Conservation (phyloP, 2,888 invertebrate genomes). For the Metellina segmentata region DNA sequence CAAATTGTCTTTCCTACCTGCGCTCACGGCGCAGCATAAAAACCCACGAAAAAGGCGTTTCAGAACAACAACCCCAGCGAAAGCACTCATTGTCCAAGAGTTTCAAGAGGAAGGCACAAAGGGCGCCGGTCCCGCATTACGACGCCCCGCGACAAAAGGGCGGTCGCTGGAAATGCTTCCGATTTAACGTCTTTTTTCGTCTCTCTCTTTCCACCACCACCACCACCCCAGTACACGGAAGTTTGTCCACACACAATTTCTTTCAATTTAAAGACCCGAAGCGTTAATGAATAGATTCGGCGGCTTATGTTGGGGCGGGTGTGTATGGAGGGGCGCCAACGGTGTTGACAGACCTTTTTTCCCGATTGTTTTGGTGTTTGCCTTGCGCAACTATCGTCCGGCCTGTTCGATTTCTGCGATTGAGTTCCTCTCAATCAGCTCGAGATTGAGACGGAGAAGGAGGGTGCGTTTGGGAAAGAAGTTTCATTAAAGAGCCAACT, state of each 20-base stretch:
- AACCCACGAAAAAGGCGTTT: neutral
- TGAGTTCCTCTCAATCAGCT: conserved; percentile 20
- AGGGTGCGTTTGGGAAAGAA: neutral
- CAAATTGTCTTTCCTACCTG: neutral
- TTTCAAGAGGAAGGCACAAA: neutral
- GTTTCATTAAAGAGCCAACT: neutral
- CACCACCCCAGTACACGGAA: neutral
- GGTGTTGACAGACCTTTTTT: neutral
- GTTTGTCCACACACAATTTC: conserved; percentile 39
- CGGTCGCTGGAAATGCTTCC: neutral
- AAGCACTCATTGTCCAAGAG: neutral
- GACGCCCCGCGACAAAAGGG: too few relatives aligned
- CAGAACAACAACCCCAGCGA: neutral
- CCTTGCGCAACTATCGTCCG: conserved; percentile 11
- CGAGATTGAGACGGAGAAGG: neutral
- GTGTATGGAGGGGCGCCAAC: too few relatives aligned
- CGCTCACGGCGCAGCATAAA: neutral
- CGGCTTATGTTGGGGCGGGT: neutral
- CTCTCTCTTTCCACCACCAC: neutral
- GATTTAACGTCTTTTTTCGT: conserved; percentile 44
- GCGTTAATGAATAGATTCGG: conserved; percentile 48
- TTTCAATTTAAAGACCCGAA: conserved; percentile 35
- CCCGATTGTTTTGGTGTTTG: conserved; percentile 11
- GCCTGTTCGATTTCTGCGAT: conserved; percentile 7
- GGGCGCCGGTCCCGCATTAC: neutral